Evolutionary conservation across 2,888 invertebrate species (phyloP).

Genomic region (Escarpia spicata): DNA sequence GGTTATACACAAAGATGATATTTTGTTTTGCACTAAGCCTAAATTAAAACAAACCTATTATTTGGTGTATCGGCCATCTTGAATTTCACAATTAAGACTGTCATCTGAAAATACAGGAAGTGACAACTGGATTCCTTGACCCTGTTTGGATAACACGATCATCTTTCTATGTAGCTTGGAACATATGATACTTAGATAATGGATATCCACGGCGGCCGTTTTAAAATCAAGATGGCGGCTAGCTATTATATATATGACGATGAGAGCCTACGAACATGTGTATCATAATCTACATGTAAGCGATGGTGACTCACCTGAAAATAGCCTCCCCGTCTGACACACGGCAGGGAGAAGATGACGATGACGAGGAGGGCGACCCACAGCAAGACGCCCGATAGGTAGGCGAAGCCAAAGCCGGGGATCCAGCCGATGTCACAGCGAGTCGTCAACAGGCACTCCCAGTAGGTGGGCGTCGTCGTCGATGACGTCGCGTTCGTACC

Average conservation of each 20-base stretch:
- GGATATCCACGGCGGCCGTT: too few species aligned
- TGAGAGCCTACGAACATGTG: background rate
- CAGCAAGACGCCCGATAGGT: conserved; percentile 84
- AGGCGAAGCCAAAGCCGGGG: conserved; percentile 77
- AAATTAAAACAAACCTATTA: too few species aligned
- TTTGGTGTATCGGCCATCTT: too few species aligned
- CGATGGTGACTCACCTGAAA: conserved; percentile 79
- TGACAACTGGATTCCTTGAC: too few species aligned
- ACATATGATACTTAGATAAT: too few species aligned
- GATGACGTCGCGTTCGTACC: background rate
- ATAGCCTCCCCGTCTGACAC: conserved; percentile 85
- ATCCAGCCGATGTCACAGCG: conserved; percentile 81
- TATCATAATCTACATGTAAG: background rate
- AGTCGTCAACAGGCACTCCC: conserved; percentile 79
- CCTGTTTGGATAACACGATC: too few species aligned
- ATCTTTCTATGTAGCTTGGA: too few species aligned
- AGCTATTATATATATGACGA: background rate
- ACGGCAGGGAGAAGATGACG: conserved; percentile 86
- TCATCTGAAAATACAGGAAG: too few species aligned
- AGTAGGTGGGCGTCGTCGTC: conserved; percentile 32
- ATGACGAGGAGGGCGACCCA: conserved; percentile 79
- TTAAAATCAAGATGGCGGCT: too few species aligned
- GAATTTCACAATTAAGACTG: too few species aligned
- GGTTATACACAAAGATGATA: too few species aligned
- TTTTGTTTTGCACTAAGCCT: too few species aligned